Evolutionary conservation across 2,888 invertebrate genomes (phyloP).

Genomic region (Gastracanthus pulcherrimus): DNA sequence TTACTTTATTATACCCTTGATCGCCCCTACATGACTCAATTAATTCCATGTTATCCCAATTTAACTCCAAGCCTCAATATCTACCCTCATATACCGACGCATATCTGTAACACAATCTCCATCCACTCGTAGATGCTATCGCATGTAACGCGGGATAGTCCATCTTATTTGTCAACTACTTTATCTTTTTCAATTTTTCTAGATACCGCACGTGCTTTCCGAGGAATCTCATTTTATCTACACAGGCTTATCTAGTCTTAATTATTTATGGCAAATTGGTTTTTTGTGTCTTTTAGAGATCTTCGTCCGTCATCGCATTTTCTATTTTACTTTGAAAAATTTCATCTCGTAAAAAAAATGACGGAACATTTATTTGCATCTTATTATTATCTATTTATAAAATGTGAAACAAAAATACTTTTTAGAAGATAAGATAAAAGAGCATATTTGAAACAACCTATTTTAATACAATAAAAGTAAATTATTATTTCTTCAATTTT

Average conservation of each 20-base stretch:
- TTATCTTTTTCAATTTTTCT: conserved; percentile 12
- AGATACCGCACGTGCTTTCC: background rate
- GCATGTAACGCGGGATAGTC: conserved; percentile 2
- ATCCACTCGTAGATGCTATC: conserved; percentile 12
- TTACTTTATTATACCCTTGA: background rate
- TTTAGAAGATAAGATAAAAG: no score
- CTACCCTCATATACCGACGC: background rate
- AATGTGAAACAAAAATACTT: no score
- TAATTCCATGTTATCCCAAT: conserved; percentile 40
- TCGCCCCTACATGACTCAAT: conserved; percentile 29
- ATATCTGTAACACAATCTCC: conserved; percentile 34
- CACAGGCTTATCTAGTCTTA: background rate
- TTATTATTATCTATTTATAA: background rate
- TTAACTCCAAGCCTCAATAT: conserved; percentile 21
- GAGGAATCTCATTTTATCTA: background rate
- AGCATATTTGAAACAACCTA: no score
- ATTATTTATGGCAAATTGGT: background rate
- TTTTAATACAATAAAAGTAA: no score
- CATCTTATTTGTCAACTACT: conserved; percentile 16
- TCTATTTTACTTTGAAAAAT: background rate
- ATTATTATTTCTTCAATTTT: no score
- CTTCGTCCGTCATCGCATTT: no score
- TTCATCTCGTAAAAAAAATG: background rate
- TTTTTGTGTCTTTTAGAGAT: background rate
- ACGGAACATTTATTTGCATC: background rate